These are phyloP conservation scores for Tetramorium bicarinatum DNA, from an alignment of 2,888 invertebrate genomes.

Conservation along the genomic window DNA sequence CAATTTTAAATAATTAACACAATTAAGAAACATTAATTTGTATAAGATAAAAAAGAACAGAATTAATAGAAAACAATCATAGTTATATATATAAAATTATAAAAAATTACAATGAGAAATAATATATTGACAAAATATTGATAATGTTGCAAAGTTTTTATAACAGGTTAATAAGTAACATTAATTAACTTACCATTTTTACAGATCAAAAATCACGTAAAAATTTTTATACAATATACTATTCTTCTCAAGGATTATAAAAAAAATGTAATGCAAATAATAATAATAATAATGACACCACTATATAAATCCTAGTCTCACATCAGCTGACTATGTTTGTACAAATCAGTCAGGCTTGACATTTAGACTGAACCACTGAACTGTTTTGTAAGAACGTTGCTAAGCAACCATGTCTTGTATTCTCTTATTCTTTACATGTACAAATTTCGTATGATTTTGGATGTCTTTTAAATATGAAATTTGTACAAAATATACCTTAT, in stretches of 20 bases:
- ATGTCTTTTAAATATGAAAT: not conserved
- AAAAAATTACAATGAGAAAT: not conserved
- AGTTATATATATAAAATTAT: not conserved
- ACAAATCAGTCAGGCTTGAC: slow-evolving; percentile 23
- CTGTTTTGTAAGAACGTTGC: slow-evolving; percentile 52
- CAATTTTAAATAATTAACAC: slow-evolving; percentile 21
- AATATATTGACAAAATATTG: not conserved
- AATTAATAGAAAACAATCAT: not conserved
- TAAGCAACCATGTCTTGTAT: slow-evolving; percentile 20
- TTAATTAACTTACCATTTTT: slow-evolving; percentile 66
- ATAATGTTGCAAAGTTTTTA: not conserved
- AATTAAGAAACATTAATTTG: not conserved
- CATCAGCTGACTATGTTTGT: slow-evolving; percentile 37
- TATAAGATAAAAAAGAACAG: not conserved
- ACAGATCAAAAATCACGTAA: slow-evolving; percentile 6
- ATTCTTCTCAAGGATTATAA: not conserved
- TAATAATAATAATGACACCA: slow-evolving; percentile 6
- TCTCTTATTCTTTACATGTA: not conserved
- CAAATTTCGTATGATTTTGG: not conserved
- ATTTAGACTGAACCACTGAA: slow-evolving; percentile 4
- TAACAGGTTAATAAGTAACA: not conserved
- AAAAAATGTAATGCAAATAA: slow-evolving; percentile 30
- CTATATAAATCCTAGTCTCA: slow-evolving; percentile 6
- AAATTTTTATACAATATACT: slow-evolving; percentile 13
- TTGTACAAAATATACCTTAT: not conserved